Percentiles rank a stretch among this genome's conserved stretches.
These are phyloP conservation scores for Drosophila sechellia DNA, from an alignment of 1,140 invertebrate species.

Conservation along the genomic window DNA sequence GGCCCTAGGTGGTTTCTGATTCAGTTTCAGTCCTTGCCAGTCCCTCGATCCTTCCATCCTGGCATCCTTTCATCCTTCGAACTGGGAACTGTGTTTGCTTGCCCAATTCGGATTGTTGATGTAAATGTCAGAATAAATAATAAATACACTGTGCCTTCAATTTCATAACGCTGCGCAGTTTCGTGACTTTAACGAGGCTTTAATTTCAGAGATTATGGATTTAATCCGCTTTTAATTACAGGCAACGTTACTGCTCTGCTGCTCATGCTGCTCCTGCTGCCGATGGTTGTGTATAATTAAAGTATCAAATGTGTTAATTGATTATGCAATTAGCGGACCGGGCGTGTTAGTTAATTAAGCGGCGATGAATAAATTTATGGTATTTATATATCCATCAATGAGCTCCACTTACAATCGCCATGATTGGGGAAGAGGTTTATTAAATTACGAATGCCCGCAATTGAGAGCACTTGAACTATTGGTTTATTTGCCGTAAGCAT, in stretches of 20 bases:
- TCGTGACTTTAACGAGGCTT: conserved; percentile 54
- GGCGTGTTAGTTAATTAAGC: conserved; percentile 57
- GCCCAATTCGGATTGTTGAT: conserved; percentile 67
- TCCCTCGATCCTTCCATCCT: background rate
- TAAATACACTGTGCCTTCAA: conserved; percentile 46
- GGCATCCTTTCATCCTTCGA: background rate
- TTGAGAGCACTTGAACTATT: conserved; percentile 59
- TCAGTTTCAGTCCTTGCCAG: conserved; percentile 10
- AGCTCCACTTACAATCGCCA: background rate
- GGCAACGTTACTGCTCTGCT: conserved; percentile 9
- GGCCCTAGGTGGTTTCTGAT: conserved; percentile 25
- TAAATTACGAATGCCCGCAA: conserved; percentile 25
- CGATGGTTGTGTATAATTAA: conserved; percentile 50
- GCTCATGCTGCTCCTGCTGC: background rate
- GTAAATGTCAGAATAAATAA: conserved; percentile 79
- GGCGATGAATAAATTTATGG: conserved; percentile 38
- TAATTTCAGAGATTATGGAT: conserved; percentile 70
- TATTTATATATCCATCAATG: conserved; percentile 36
- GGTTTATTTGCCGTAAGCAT: conserved; percentile 43
- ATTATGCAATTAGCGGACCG: conserved; percentile 63
- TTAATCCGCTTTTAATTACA: conserved; percentile 66
- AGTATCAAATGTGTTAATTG: conserved; percentile 65
- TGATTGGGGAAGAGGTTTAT: conserved; percentile 9
- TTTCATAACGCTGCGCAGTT: conserved; percentile 12
- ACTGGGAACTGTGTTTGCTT: conserved; percentile 34